Evolutionary conservation across 2,113 vertebrate genomes (phyloP).

Genomic region (Perccottus glenii): DNA sequence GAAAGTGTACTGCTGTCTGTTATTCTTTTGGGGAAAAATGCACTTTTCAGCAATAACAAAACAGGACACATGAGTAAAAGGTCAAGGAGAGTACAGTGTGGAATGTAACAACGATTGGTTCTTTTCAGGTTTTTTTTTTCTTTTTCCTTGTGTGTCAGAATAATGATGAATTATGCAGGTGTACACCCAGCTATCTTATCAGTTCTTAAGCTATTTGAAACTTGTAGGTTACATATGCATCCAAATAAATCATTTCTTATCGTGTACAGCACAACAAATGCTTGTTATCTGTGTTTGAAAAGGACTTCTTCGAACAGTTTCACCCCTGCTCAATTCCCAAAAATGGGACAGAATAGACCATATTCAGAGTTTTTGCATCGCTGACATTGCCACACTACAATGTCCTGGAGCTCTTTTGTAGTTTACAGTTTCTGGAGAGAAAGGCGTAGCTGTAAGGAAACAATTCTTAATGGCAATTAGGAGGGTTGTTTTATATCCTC

Average conservation of each 20-base stretch:
- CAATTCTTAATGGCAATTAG: background rate
- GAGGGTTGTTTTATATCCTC: too few relatives aligned
- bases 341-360: slow-evolving; percentile 24
- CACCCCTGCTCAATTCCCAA: slow-evolving; percentile 16
- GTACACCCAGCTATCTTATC: slow-evolving; percentile 71
- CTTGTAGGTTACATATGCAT: slow-evolving; percentile 57
- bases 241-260: slow-evolving; percentile 80
- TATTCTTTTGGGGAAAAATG: background rate
- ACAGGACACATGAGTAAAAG: too few relatives aligned
- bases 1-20: background rate
- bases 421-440: background rate
- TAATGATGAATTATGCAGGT: slow-evolving; percentile 70
- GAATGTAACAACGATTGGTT: background rate
- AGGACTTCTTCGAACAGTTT: slow-evolving; percentile 32
- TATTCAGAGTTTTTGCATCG: slow-evolving; percentile 1
- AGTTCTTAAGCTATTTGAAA: slow-evolving; percentile 60
- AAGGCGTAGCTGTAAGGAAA: background rate
- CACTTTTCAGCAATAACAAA: background rate
- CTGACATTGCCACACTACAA: slow-evolving; percentile 8
- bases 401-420: background rate
- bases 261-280: slow-evolving; percentile 51
- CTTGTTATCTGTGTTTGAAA: slow-evolving; percentile 38
- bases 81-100: too few relatives aligned
- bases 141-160: slow-evolving; percentile 44
- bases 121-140: slow-evolving; percentile 29